These are phyloP conservation scores for Enteromius radiatus DNA, from an alignment of 2,797 vertebrate genomes.

Conservation along the genomic window DNA sequence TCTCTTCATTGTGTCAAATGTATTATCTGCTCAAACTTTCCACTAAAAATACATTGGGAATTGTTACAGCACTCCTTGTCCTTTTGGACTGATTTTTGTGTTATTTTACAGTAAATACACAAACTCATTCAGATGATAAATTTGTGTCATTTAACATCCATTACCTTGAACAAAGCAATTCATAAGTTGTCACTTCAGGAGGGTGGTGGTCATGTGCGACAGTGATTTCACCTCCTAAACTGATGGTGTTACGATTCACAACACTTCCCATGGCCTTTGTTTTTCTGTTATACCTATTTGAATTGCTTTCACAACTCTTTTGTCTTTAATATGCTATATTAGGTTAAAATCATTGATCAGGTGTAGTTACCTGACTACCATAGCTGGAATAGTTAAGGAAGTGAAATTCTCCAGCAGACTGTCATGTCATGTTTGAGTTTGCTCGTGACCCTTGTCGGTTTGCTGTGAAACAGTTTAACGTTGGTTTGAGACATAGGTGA, in stretches of 20 bases:
- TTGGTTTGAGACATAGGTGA: slow-evolving; percentile 73
- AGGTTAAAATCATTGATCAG: background rate
- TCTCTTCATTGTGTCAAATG: background rate
- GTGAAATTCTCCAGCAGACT: slow-evolving; percentile 24
- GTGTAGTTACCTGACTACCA: background rate
- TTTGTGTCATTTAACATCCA: background rate
- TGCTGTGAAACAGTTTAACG: slow-evolving; percentile 76
- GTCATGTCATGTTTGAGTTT: slow-evolving; percentile 78
- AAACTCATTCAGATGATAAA: background rate
- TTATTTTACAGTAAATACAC: background rate
- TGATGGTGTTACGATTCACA: background rate
- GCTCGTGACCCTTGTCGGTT: slow-evolving; percentile 74
- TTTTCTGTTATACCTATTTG: background rate
- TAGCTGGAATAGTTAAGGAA: background rate
- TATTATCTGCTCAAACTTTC: background rate
- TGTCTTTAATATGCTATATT: background rate
- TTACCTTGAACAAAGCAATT: background rate
- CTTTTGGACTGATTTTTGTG: background rate
- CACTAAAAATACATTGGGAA: background rate
- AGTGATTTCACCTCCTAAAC: slow-evolving; percentile 7
- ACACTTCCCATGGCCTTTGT: background rate
- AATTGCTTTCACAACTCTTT: background rate
- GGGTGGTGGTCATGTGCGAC: background rate
- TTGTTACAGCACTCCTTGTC: background rate
- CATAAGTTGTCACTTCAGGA: background rate